phyloP scores from a whole-genome alignment of 2,113 vertebrate species.

The Anoura caudifer region DNA sequence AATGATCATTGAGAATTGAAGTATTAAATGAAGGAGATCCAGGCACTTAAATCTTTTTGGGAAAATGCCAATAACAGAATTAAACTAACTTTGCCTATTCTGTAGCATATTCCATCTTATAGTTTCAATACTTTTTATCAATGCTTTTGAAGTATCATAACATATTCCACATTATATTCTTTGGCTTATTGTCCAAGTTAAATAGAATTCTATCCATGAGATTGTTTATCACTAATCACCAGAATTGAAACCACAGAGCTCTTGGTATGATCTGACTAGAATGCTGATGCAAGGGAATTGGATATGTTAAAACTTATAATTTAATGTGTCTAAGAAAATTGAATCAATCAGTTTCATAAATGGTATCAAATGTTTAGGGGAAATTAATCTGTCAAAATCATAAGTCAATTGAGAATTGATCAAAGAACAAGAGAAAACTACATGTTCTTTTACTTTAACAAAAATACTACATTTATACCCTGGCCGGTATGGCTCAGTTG shows the following conservation, averaged over 20 bases:
- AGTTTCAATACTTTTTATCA: neutral
- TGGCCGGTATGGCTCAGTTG: too few relatives aligned
- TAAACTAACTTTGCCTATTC: neutral
- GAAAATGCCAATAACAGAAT: neutral
- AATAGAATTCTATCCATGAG: neutral
- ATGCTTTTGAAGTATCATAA: too few relatives aligned
- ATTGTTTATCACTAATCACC: neutral
- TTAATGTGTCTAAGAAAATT: too few relatives aligned
- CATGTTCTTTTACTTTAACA: too few relatives aligned
- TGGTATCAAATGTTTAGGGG: too few relatives aligned
- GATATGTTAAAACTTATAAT: neutral
- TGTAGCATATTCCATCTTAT: neutral
- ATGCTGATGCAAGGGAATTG: neutral
- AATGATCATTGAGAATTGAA: neutral
- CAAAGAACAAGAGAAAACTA: too few relatives aligned
- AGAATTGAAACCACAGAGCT: neutral
- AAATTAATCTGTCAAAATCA: too few relatives aligned
- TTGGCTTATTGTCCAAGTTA: neutral
- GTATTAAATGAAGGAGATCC: neutral
- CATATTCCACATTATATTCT: neutral
- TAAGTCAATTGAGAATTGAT: too few relatives aligned
- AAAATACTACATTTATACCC: too few relatives aligned
- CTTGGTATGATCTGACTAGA: neutral
- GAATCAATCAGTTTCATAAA: too few relatives aligned
- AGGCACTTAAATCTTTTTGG: neutral